Evolutionary conservation across 2,113 vertebrate species (phyloP), one percentile per base, ranked within the genome.

Genomic region (Cyanoramphus novaezelandiae): DNA sequence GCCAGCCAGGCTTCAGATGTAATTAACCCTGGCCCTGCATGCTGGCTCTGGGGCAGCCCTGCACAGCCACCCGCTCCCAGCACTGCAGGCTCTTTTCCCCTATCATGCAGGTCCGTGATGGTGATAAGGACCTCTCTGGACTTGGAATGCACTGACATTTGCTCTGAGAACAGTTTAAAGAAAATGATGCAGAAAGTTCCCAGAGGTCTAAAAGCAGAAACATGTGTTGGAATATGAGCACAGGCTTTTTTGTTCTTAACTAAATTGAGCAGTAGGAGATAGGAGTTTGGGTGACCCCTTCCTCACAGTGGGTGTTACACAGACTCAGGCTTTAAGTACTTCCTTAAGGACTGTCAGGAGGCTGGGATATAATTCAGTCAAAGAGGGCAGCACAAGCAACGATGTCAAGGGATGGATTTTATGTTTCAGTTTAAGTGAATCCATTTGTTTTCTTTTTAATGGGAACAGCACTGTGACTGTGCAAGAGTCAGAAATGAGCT

Each of bases 151-250:
- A 21, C 50, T 82, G 96, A 94, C 90, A 86, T 94, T 90, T 83
- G 83, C 86, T 88, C 88, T 82, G 49, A 33, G 53, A 82, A 31
- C 35, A 63, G 49, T 62, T 24, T 20, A 23, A 33, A 55, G 62
- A 49, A 59, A 52, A 75, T 14, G 17, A 46, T 55, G 27, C 84
- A 39, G 63, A 23, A 77, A 85, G 62, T 74, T 95, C 82, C 65
- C 95, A 96, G 65, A 71, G 65, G 52, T 59, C 33, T 44, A 43
- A 95, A 94, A 97, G 94, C 95, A 97, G 95, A 97, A 97, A 91
- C 95, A 97, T 94, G 95, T 97, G 96, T 95, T 83, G 90, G 94
- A 85, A 70, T 13, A 64, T 68, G 76, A 92, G 79, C 57, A 31
- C 13, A 17, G 68, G 86, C 64, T 59, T 80, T 80, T 78, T 94